phyloP scores from a whole-genome alignment of 2,888 invertebrate species.

The Antheraea yamamai region DNA sequence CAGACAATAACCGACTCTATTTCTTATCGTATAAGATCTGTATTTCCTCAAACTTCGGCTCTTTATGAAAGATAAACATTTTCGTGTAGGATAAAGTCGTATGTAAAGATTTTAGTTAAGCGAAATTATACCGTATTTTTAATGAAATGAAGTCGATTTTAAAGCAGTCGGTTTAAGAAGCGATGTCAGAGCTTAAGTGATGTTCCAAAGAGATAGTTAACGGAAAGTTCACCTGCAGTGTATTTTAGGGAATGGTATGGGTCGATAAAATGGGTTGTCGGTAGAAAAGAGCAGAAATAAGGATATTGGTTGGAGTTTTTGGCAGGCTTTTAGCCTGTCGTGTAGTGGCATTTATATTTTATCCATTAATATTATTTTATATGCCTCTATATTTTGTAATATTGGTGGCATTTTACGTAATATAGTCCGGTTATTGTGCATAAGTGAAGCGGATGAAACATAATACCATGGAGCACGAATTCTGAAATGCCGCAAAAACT shows the following conservation, averaged over 20 bases:
- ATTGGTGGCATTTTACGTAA: no score
- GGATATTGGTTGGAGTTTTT: not conserved
- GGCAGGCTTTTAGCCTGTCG: no score
- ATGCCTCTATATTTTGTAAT: no score
- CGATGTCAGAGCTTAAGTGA: slow-evolving; percentile 49
- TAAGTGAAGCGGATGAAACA: no score
- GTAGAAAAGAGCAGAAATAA: slow-evolving; percentile 11
- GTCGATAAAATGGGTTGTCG: slow-evolving; percentile 28
- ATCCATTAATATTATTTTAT: no score
- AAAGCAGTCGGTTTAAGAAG: not conserved
- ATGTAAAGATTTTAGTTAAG: not conserved
- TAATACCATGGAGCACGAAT: no score
- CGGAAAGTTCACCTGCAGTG: slow-evolving; percentile 56
- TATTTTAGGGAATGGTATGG: slow-evolving; percentile 37
- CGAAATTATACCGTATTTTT: not conserved
- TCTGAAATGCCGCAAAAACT: no score
- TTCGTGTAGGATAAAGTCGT: not conserved
- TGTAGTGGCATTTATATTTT: no score
- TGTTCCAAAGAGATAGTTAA: slow-evolving; percentile 62
- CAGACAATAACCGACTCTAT: not conserved
- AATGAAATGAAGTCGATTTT: not conserved
- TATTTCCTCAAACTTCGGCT: not conserved
- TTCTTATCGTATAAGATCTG: not conserved
- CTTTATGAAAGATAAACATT: slow-evolving; percentile 5
- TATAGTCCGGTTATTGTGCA: no score